These are phyloP conservation scores for Neotoma lepida DNA, from an alignment of 2,113 vertebrate genomes.

Conservation along the genomic window DNA sequence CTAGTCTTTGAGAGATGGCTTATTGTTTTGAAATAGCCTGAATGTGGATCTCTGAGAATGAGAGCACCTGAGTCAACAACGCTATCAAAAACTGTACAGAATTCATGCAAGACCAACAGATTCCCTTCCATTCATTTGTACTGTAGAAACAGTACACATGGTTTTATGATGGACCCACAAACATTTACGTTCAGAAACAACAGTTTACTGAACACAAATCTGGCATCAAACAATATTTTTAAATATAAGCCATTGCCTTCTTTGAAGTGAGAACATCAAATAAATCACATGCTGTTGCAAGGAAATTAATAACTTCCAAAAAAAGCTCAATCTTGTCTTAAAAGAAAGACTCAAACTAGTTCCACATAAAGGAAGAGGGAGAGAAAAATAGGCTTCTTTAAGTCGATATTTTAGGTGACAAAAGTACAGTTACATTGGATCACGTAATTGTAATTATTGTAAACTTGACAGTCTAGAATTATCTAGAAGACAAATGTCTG, in stretches of 20 bases:
- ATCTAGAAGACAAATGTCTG: neutral
- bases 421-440: neutral
- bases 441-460: neutral
- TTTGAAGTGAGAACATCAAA: conserved; percentile 26
- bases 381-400: neutral
- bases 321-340: neutral
- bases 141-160: neutral
- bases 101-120: neutral
- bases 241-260: neutral
- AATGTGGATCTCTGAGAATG: neutral
- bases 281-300: neutral
- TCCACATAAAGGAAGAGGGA: neutral
- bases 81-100: neutral
- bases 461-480: neutral
- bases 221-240: conserved; percentile 26
- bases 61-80: neutral
- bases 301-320: conserved; percentile 5
- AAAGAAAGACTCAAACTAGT: neutral
- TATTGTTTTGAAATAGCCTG: neutral
- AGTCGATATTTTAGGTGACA: neutral
- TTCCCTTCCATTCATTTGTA: neutral
- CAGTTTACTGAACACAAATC: neutral
- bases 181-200: neutral
- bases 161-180: neutral
- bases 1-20: neutral